phyloP scores from a whole-genome alignment of 2,888 invertebrate species.

The Himalopsyche kuldschensis region DNA sequence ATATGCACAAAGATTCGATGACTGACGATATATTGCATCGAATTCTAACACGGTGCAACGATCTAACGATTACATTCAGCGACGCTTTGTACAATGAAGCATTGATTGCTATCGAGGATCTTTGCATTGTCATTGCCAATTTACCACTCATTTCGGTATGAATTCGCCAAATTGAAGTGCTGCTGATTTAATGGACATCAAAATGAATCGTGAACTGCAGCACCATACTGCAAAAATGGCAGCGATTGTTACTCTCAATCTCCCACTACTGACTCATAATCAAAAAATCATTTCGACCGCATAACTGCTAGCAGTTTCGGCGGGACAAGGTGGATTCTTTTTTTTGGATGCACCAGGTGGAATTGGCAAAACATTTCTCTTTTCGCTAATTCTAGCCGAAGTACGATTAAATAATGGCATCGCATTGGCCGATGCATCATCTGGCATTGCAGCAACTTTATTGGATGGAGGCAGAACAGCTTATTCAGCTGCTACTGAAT shows the following conservation, averaged over 20 bases:
- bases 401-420: slow-evolving; percentile 1
- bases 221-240: neutral
- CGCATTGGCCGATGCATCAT: slow-evolving; percentile 1
- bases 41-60: neutral
- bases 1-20: too few relatives aligned
- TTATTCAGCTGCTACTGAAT: slow-evolving; percentile 42
- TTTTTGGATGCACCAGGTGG: too few relatives aligned
- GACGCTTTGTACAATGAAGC: slow-evolving; percentile 41
- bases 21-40: slow-evolving; percentile 2
- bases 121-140: slow-evolving; percentile 41
- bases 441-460: slow-evolving; percentile 1
- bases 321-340: too few relatives aligned
- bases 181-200: too few relatives aligned
- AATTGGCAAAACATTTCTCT: slow-evolving; percentile 14
- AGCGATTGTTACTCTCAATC: neutral
- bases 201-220: neutral
- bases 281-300: slow-evolving; percentile 4
- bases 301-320: too few relatives aligned
- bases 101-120: slow-evolving; percentile 43
- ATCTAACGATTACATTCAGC: neutral
- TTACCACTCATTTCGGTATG: slow-evolving; percentile 40
- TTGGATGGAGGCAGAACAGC: slow-evolving; percentile 3
- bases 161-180: too few relatives aligned
- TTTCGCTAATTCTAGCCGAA: neutral
- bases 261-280: neutral